Conservation (phyloP, 1,140 invertebrate genomes). For the Atta colombica region DNA sequence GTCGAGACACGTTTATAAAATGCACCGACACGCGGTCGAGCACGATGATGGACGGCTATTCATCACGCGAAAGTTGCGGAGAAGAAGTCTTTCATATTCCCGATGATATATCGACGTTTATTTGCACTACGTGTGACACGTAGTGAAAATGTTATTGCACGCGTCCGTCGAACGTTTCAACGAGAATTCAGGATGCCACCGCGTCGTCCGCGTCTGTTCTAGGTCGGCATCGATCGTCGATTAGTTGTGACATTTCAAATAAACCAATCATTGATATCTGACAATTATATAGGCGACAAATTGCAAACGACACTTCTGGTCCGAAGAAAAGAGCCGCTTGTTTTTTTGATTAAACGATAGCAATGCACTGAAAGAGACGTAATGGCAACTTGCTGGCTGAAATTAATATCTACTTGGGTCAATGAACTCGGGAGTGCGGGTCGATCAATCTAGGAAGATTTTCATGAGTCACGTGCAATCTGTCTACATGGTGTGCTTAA, state of each 20-base stretch:
- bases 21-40: slow-evolving; percentile 35
- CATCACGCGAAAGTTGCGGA: slow-evolving; percentile 50
- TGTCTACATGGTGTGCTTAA: not conserved
- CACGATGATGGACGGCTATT: slow-evolving; percentile 58
- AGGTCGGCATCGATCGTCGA: slow-evolving; percentile 32
- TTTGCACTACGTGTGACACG: slow-evolving; percentile 31
- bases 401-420: slow-evolving; percentile 18
- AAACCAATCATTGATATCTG: slow-evolving; percentile 36
- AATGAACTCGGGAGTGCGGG: not conserved
- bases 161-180: slow-evolving; percentile 26
- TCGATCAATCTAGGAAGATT: slow-evolving; percentile 12
- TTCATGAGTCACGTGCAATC: slow-evolving; percentile 11
- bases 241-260: slow-evolving; percentile 53
- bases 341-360: slow-evolving; percentile 10
- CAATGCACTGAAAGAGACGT: not conserved
- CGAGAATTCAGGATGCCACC: slow-evolving; percentile 47
- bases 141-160: slow-evolving; percentile 54
- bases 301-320: not conserved
- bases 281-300: slow-evolving; percentile 51
- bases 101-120: slow-evolving; percentile 61
- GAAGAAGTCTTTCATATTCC: slow-evolving; percentile 58
- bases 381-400: not conserved
- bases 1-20: slow-evolving; percentile 58
- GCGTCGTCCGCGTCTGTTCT: slow-evolving; percentile 19
- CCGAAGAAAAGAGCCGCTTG: not conserved